Base-by-base conservation (phyloP, 2,797 vertebrate species). In the Sparus aurata region DNA sequence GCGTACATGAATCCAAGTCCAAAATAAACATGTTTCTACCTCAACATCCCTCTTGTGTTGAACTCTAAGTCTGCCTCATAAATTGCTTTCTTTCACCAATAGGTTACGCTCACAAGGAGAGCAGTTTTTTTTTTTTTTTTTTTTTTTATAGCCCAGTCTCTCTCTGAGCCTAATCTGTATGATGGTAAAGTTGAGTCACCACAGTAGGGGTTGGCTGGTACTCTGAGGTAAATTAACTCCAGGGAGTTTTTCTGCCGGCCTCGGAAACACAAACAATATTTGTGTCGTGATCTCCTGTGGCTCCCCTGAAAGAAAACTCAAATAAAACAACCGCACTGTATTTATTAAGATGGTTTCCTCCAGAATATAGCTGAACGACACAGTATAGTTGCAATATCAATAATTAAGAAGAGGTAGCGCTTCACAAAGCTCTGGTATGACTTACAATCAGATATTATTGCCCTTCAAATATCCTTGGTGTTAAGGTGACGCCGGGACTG, bases 191-290 rank as follows among this genome's bases (percentile, higher is more conserved):
- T 52, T 69, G 69, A 77, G 50, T 79, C 69, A 27, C 72, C 69
- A 27, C 85, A 71, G 85, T 69, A 20, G 71, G 72, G 69, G 85
- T 75, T 63, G 75, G 75, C 67, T 63, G 72, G 46, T 47, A 23
- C 76, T 76, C 45, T 0, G 49, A 73, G 81, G 83, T 88, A 78
- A 92, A 90, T 89, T 80, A 86, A 91, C 85, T 87, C 85, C 77
- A 27, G 89, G 73, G 84, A 85, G 73, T 86, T 86, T 87, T 70
- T 84, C 69, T 59, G 47, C 74, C 71, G 69, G 75, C 77, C 85
- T 85, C 20, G 9, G 64, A 82, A 84, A 87, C 70, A 88, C 74
- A 83, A 86, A 84, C 76, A 84, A 69, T 92, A 88, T 91, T 86
- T 80, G 61, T 87, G 89, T 84, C 84, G 45, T 85, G 77, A 87